Conservation (phyloP, 2,113 vertebrate species). For the Delphinus delphis region DNA sequence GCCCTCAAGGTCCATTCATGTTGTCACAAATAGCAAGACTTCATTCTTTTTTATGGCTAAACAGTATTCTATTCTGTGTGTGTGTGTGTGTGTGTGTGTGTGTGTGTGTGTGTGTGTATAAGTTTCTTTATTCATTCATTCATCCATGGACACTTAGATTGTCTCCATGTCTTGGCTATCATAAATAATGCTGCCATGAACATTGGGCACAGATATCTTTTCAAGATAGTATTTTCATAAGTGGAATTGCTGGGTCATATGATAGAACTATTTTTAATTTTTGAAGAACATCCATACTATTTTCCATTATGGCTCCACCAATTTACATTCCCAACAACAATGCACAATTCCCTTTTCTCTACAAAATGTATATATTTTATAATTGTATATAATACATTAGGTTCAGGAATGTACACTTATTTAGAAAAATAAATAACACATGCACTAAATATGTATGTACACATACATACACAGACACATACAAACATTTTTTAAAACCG, state of each 20-base stretch:
- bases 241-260: not conserved
- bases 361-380: not conserved
- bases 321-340: not conserved
- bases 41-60: not conserved
- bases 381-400: not conserved
- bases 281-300: not conserved
- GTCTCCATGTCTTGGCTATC: not conserved
- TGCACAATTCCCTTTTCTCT: not conserved
- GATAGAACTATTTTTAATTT: not conserved
- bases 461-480: not conserved
- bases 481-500: not conserved
- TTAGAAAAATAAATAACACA: not conserved
- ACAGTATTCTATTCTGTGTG: not conserved
- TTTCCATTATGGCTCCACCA: not conserved
- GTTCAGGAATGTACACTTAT: not conserved
- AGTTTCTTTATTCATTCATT: not conserved
- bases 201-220: not conserved
- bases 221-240: not conserved
- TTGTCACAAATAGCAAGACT: not conserved
- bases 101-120: not conserved
- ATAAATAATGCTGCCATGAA: not conserved
- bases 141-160: not conserved
- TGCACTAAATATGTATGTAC: no score
- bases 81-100: not conserved
- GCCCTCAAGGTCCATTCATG: not conserved